Evolutionary conservation across 1,140 invertebrate species (phyloP).

Genomic region (Bombus fervidus): DNA sequence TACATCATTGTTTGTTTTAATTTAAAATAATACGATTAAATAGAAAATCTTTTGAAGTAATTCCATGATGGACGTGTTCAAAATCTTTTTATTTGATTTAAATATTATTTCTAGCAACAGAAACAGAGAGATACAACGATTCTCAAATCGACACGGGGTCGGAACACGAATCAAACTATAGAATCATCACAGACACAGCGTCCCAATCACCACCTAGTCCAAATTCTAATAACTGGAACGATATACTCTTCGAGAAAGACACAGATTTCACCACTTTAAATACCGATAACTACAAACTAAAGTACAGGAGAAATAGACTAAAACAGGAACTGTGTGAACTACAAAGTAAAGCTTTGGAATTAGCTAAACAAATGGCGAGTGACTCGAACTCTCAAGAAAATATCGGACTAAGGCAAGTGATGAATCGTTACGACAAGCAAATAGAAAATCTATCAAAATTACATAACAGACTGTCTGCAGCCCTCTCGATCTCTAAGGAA

Average conservation of each 20-base stretch:
- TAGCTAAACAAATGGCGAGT: conserved; percentile 40
- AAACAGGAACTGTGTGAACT: conserved; percentile 61
- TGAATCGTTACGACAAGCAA: conserved; percentile 69
- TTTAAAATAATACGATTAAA: too few relatives aligned
- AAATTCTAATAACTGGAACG: conserved; percentile 9
- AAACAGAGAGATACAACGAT: not conserved
- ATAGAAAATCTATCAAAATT: conserved; percentile 66
- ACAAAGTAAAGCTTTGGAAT: conserved; percentile 48
- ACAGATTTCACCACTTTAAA: not conserved
- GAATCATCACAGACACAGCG: conserved; percentile 60
- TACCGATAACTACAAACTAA: conserved; percentile 58
- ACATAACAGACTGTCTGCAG: conserved; percentile 45
- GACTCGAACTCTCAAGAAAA: conserved; percentile 23
- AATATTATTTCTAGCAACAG: not conserved
- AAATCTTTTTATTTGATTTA: not conserved
- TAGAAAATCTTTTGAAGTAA: too few relatives aligned
- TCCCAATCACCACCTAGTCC: conserved; percentile 4
- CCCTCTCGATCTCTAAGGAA: conserved; percentile 5
- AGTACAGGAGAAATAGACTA: conserved; percentile 58
- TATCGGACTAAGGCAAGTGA: conserved; percentile 63
- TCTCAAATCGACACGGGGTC: not conserved
- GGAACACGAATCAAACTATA: conserved; percentile 59
- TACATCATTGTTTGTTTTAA: too few relatives aligned
- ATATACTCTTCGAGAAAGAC: not conserved
- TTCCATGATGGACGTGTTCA: too few relatives aligned